Base-by-base conservation (phyloP, 2,888 invertebrate genomes). In the Callimorpha dominula region DNA sequence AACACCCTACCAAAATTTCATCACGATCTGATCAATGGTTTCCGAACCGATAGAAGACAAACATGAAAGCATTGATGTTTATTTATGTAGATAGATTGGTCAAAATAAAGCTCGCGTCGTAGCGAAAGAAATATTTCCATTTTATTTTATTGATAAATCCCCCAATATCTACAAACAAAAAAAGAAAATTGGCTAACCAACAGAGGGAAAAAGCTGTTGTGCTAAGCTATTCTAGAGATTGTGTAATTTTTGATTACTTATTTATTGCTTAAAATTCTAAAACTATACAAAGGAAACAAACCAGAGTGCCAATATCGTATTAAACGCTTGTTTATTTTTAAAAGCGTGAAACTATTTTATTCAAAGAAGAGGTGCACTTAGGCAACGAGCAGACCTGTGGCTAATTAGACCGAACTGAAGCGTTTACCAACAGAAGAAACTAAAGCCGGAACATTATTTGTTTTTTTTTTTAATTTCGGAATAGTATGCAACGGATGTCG, bases 361-460 rank as follows among this genome's bases (percentile, higher is more conserved):
- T 75, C 68, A 77, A 76, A 77, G 81, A 84, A 80, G 84, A 84
- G 67, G 74, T 68, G 57, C 31, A 43, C 20, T 81, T 76, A 42
- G 40, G 81, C 79, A 84, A 83, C 50, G 70, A 71, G 66, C 71
- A 75, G 74, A 73, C 74, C 78, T 80, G 81, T 79, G 77, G 77
- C 78, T 76, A 83, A 83, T 71, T 74, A 72, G 72, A 73, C 68
- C 68, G 75, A 73, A 75, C 71, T 79, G 77, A 81, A 67, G 63
- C 63, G 68, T 80, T 62, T 74, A 71, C 74, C 64, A 84, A 79
- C 76, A 71, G 72, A 77, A 77, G 76, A 81, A 83, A 81, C 57
- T 74, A 63, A 69, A 67, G 68, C 75, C 78, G 83, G 80, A 83
- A 79, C 79, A 81, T 57, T 57, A 43, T 31, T 31, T 4, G 11